Conservation (phyloP, 2,888 invertebrate species). For the Polyommatus iphigenia region DNA sequence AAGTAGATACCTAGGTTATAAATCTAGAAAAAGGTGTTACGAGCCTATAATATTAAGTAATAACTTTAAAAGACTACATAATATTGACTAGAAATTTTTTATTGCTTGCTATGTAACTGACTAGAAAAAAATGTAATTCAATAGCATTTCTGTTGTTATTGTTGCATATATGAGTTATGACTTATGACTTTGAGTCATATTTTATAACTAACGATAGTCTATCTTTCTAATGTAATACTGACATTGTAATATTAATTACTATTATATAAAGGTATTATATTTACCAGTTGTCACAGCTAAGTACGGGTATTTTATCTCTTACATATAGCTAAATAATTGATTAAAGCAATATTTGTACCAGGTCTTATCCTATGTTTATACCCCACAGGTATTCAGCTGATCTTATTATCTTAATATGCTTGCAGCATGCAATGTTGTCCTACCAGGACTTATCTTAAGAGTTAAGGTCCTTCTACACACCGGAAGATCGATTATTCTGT, state of each 20-base stretch:
- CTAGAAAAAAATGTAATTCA: background rate
- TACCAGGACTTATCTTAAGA: no score
- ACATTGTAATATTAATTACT: no score
- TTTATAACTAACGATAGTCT: no score
- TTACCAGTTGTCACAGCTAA: background rate
- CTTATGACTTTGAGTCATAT: no score
- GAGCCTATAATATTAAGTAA: background rate
- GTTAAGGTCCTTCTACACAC: no score
- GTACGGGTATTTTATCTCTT: background rate
- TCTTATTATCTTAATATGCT: no score
- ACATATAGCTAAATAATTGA: background rate
- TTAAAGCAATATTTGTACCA: slow-evolving; percentile 19
- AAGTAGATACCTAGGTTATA: background rate
- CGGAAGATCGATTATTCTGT: no score
- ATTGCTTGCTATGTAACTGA: background rate
- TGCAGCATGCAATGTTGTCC: no score
- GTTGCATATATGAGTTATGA: no score
- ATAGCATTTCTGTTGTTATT: no score
- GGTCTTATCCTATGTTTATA: background rate
- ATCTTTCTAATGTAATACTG: no score
- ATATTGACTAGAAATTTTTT: background rate
- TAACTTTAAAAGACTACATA: background rate
- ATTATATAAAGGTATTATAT: no score
- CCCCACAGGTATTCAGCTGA: background rate
- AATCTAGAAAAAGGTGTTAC: background rate